phyloP scores from a whole-genome alignment of 2,113 vertebrate species.

The Spea bombifrons region DNA sequence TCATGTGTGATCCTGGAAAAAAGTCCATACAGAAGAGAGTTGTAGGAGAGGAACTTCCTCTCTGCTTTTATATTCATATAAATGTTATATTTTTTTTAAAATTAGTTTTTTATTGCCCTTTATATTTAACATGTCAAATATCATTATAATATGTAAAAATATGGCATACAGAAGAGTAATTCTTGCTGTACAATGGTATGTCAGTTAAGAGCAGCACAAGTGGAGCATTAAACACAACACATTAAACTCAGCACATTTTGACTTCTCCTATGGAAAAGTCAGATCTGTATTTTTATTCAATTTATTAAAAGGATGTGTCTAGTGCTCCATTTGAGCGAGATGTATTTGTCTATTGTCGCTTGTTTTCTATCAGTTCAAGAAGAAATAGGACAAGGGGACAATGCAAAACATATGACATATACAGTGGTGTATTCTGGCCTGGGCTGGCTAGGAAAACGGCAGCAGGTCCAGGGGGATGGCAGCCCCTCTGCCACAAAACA shows the following conservation, averaged over 20 bases:
- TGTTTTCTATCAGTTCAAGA: neutral
- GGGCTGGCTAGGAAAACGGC: no score
- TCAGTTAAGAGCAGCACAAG: slow-evolving; percentile 41
- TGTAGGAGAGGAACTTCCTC: no score
- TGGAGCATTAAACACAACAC: slow-evolving; percentile 22
- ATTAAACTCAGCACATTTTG: slow-evolving; percentile 34
- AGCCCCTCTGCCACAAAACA: no score
- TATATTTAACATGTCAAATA: neutral
- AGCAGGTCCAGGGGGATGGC: no score
- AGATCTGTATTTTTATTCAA: slow-evolving; percentile 52
- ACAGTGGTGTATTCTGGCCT: no score
- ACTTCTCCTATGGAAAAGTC: slow-evolving; percentile 52
- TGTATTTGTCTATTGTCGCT: slow-evolving; percentile 29
- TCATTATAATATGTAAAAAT: slow-evolving; percentile 18
- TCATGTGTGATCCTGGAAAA: no score
- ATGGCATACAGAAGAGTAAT: slow-evolving; percentile 23
- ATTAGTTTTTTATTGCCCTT: no score
- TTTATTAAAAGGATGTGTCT: slow-evolving; percentile 40
- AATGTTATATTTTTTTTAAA: no score
- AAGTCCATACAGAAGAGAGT: no score
- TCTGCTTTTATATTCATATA: no score
- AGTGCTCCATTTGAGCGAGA: slow-evolving; percentile 4
- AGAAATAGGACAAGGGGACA: slow-evolving; percentile 10
- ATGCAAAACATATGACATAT: neutral
- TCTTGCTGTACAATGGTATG: slow-evolving; percentile 26